Conservation (phyloP, 2,797 vertebrate genomes). For the Gymnothorax javanicus region DNA sequence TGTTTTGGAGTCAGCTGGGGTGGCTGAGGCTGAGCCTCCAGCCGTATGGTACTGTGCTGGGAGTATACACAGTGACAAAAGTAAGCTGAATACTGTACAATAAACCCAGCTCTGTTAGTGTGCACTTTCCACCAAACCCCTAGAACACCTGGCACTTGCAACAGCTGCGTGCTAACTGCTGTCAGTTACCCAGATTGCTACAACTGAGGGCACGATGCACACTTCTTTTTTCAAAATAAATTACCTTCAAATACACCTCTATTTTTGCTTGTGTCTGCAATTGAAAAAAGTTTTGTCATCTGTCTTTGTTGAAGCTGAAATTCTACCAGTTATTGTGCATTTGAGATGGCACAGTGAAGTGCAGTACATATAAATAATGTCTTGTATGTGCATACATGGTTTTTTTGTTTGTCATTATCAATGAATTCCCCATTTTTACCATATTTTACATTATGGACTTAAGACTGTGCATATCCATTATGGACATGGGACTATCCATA, state of each 20-base stretch:
- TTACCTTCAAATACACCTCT: not conserved
- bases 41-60: slow-evolving; percentile 42
- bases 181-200: not conserved
- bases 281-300: not conserved
- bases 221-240: not conserved
- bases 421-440: not conserved
- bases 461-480: not conserved
- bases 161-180: not conserved
- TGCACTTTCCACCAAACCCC: not conserved
- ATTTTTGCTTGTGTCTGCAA: not conserved
- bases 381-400: not conserved
- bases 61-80: slow-evolving; percentile 12
- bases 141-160: not conserved
- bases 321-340: not conserved
- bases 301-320: not conserved
- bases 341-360: not conserved
- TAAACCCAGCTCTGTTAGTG: slow-evolving; percentile 24
- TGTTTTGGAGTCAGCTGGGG: slow-evolving; percentile 35
- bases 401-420: not conserved
- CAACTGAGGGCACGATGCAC: not conserved
- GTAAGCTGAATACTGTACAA: slow-evolving; percentile 32
- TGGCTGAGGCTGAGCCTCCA: slow-evolving; percentile 18
- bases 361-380: not conserved
- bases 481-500: not conserved
- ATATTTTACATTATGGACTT: not conserved